Base-by-base conservation (phyloP, 2,888 invertebrate species). In the Cryptophagus acutangulus region DNA sequence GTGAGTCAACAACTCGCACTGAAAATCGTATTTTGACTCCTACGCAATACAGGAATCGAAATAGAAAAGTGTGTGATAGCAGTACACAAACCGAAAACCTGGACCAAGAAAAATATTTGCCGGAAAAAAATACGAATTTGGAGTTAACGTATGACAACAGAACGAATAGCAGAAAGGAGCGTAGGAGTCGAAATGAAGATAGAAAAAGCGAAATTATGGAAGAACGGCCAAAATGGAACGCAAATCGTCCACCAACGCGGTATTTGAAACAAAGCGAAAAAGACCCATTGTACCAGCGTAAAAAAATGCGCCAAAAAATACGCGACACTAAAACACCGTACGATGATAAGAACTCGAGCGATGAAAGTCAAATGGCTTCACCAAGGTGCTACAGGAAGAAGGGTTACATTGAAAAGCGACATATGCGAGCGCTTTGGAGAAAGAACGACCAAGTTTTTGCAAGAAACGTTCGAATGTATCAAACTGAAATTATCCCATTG, bases 241-340 rank as follows among this genome's bases (percentile, higher is more conserved):
- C 80, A 1, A 84, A 84, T 55, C 74, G 81, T 49, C 88, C 89
- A 3, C 81, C 82, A 15, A 85, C 85, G 6, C 82, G 87, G 56
- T 91, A 90, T 61, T 77, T 89, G 43, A 90, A 90, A 61, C 90
- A 91, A 69, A 90, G 90, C 59, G 91, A 91, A 65, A 86, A 90
- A 58, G 91, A 91, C 71, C 87, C 87, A 1, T 81, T 87, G 63
- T 88, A 87, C 57, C 81, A 82, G 64, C 77, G 81, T 61, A 72
- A 81, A 46, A 83, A 85, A 66, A 69, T 81, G 38, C 72, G 81
- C 12, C 77, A 80, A 58, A 79, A 81, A 63, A 74, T 79, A 49
- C 75, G 82, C 43, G 71, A 67, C 35, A 55, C 63, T 5, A 70
- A 71, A 45, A n/a, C n/a, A n/a, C 63, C 66, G 2, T 72, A 71